These are phyloP conservation scores for Mus spretus DNA, from an alignment of 2,797 vertebrate genomes.

Conservation along the genomic window DNA sequence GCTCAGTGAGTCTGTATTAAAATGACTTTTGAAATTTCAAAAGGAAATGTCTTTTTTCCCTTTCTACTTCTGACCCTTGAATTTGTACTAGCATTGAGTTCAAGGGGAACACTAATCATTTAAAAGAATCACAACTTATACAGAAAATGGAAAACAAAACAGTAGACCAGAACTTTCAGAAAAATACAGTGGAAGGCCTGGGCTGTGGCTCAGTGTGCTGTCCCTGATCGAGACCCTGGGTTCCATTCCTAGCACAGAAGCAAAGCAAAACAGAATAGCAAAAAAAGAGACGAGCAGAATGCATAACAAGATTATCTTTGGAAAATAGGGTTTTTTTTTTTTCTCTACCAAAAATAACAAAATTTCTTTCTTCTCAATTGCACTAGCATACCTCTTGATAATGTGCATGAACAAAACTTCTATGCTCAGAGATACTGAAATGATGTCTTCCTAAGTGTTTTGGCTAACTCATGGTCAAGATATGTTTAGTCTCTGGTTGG, in stretches of 20 bases:
- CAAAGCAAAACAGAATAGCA: neutral
- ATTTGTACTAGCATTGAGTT: slow-evolving; percentile 52
- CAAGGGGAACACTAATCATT: slow-evolving; percentile 44
- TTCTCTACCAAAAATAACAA: slow-evolving; percentile 64
- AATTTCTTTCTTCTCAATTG: slow-evolving; percentile 45
- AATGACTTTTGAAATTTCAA: slow-evolving; percentile 60
- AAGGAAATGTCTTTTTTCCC: slow-evolving; percentile 11
- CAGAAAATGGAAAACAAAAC: slow-evolving; percentile 24
- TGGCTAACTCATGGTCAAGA: slow-evolving; percentile 80
- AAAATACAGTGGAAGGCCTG: neutral
- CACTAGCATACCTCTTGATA: slow-evolving; percentile 60
- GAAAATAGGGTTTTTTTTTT: slow-evolving; percentile 38
- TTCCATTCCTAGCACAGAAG: neutral
- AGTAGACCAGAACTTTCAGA: neutral
- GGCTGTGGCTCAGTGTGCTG: neutral
- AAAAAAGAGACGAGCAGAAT: slow-evolving; percentile 20
- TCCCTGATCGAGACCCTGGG: neutral
- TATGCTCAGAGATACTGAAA: slow-evolving; percentile 61
- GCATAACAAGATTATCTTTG: slow-evolving; percentile 60
- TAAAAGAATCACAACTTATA: slow-evolving; percentile 43
- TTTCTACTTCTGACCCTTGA: slow-evolving; percentile 6
- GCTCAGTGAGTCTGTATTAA: slow-evolving; percentile 29
- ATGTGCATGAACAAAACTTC: neutral
- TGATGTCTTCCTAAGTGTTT: slow-evolving; percentile 63
- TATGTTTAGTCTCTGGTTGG: slow-evolving; percentile 55